Evolutionary conservation across 2,888 invertebrate genomes (phyloP), one percentile per base, ranked within the genome.

Genomic region (Lasioglossum calceatum): DNA sequence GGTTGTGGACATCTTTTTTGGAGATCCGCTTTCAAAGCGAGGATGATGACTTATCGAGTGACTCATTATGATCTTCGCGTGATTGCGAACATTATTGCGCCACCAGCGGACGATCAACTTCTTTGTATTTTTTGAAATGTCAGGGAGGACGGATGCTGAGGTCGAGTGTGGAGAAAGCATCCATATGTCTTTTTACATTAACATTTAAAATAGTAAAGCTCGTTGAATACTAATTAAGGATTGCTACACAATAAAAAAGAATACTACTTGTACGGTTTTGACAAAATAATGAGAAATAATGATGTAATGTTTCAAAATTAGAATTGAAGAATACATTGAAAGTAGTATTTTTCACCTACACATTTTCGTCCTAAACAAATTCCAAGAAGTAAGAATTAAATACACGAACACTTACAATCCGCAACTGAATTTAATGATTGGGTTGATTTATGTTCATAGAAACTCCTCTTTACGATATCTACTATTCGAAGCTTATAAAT

Each of bases 11-110:
- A 16, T 64, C 70, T 70, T 70, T 19, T 67, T 70, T 39, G 70
- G 70, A 39, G 36, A 36, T 23, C 70, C 23, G 39, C 39, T 70
- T 70, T 70, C 70, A 36, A 70, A 36, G 10, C 10, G 39, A 36
- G 39, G 70, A 70, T 71, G n/a, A n/a, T 42, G 36, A 71, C 36
- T 71, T 71, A 71, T 42, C 39, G n/a, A n/a, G 42, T 42, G 42
- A 39, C 36, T n/a, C 71, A 71, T 71, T 71, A 64, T 71, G 12
- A 39, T 71, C 14, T 42, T 71, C 2, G 42, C 71, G 12, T 71
- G n/a, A 71, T 23, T 42, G n/a, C n/a, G n/a, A 71, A 42, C n/a
- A 42, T 42, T 71, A 42, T 71, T 71, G 23, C 71, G n/a, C 12
- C 42, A 71, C n/a, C 5, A 42, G 7, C 1, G n/a, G 23, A 2